Percentiles rank a stretch among this genome's conserved stretches.
Evolutionary conservation across 2,797 vertebrate species (phyloP).

Genomic region (Jordanella pulchra): DNA sequence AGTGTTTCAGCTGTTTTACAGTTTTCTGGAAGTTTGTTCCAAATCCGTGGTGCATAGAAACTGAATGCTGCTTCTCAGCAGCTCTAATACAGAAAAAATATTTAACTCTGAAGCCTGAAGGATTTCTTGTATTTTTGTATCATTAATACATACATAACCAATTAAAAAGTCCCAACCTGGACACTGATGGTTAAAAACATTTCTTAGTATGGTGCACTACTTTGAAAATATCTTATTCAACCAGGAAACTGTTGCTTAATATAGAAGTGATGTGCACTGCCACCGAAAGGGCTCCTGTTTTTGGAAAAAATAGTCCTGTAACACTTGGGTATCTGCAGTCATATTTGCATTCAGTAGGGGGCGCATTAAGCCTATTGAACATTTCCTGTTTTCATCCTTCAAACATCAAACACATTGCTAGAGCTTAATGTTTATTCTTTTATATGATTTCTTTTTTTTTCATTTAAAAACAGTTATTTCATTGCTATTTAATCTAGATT

Average conservation of each 20-base stretch:
- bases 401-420: neutral
- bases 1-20: too few relatives aligned
- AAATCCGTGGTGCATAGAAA: too few relatives aligned
- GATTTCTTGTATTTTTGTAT: neutral
- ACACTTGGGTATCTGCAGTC: constrained; percentile 20
- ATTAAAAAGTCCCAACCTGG: neutral
- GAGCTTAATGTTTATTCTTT: neutral
- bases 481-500: constrained; percentile 2
- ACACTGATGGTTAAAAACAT: neutral
- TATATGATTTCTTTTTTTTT: neutral
- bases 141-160: neutral
- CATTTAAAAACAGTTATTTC: neutral
- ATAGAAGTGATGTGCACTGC: too few relatives aligned
- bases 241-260: too few relatives aligned
- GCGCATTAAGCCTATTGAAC: constrained; percentile 11
- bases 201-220: neutral
- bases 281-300: too few relatives aligned
- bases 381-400: neutral
- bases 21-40: too few relatives aligned
- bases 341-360: constrained; percentile 56
- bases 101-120: too few relatives aligned
- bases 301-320: neutral
- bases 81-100: too few relatives aligned
- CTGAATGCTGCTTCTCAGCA: too few relatives aligned
- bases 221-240: neutral